These are phyloP conservation scores for Epizoanthus rinbou DNA, from an alignment of 92 coral and sea anemone genomes.

Conservation along the genomic window DNA sequence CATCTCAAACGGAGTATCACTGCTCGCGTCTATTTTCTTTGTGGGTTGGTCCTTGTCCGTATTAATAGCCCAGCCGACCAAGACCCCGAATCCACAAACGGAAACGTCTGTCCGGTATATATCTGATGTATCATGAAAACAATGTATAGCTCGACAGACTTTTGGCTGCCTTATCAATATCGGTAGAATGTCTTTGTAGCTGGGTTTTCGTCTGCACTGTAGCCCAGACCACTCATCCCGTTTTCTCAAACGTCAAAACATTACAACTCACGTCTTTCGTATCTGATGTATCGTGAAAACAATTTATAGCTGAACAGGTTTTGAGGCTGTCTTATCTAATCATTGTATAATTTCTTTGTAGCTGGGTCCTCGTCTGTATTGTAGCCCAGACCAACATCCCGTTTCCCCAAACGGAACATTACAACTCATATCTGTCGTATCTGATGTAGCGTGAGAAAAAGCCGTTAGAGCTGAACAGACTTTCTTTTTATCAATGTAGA, in stretches of 20 bases:
- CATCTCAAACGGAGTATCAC: too few relatives aligned
- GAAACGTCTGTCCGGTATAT: too few relatives aligned
- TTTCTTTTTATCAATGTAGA: constrained; percentile 56
- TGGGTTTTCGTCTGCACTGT: too few relatives aligned
- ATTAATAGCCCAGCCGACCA: too few relatives aligned
- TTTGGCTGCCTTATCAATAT: constrained; percentile 62
- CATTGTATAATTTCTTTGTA: constrained; percentile 36
- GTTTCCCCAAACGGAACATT: constrained; percentile 56
- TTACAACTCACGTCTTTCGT: constrained; percentile 48
- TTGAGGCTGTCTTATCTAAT: constrained; percentile 59
- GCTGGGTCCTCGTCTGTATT: too few relatives aligned
- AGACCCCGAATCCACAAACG: too few relatives aligned
- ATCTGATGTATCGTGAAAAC: neutral
- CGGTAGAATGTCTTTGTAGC: neutral
- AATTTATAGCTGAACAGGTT: constrained; percentile 8
- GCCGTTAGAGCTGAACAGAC: too few relatives aligned
- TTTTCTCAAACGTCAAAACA: constrained; percentile 46
- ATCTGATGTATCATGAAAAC: neutral
- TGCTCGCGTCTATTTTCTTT: too few relatives aligned
- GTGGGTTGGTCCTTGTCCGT: too few relatives aligned
- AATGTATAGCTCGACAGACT: constrained; percentile 11
- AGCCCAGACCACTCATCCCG: too few relatives aligned
- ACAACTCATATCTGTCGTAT: constrained; percentile 45
- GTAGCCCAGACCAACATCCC: too few relatives aligned
- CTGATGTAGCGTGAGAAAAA: neutral